A percentile compares a stretch with the other conserved stretches of the same genome.
phyloP scores from a whole-genome alignment of 2,888 invertebrate species.

The Aleiodes alternator region DNA sequence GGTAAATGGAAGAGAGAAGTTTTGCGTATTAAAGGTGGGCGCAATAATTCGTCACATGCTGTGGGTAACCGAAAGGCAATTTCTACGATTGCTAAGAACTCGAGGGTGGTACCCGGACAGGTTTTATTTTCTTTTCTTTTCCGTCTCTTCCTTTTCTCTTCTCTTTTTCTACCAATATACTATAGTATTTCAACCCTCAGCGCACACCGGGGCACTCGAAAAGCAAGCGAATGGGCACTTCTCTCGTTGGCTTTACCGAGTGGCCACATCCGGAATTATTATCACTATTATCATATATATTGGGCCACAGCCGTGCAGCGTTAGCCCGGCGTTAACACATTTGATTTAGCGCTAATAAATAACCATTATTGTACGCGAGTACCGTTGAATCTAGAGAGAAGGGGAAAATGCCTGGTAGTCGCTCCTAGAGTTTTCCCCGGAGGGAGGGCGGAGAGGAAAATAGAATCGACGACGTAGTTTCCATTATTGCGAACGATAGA shows the following conservation, averaged over 20 bases:
- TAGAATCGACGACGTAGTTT: constrained; percentile 75
- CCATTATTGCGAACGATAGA: constrained; percentile 71
- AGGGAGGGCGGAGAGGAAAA: constrained; percentile 67
- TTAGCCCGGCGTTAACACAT: constrained; percentile 68
- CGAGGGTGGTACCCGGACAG: neutral
- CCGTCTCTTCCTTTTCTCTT: constrained; percentile 36
- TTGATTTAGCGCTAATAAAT: constrained; percentile 75
- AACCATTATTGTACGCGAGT: constrained; percentile 72
- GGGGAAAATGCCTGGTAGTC: constrained; percentile 6
- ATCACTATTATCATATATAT: constrained; percentile 74
- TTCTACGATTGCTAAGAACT: constrained; percentile 45
- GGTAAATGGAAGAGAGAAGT: neutral
- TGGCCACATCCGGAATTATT: constrained; percentile 71
- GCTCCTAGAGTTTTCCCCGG: constrained; percentile 45
- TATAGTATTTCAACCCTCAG: constrained; percentile 38
- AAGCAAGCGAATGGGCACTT: constrained; percentile 43
- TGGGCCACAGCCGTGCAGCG: constrained; percentile 60
- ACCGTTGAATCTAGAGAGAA: constrained; percentile 50
- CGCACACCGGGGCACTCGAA: constrained; percentile 37
- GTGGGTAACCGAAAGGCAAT: constrained; percentile 33
- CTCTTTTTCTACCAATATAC: constrained; percentile 44
- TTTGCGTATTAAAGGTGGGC: neutral
- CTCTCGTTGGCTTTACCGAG: constrained; percentile 57
- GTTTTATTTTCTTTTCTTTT: constrained; percentile 38
- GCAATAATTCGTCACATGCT: constrained; percentile 35